These are phyloP conservation scores for Ondatra zibethicus DNA, from an alignment of 2,113 vertebrate genomes.

Conservation along the genomic window DNA sequence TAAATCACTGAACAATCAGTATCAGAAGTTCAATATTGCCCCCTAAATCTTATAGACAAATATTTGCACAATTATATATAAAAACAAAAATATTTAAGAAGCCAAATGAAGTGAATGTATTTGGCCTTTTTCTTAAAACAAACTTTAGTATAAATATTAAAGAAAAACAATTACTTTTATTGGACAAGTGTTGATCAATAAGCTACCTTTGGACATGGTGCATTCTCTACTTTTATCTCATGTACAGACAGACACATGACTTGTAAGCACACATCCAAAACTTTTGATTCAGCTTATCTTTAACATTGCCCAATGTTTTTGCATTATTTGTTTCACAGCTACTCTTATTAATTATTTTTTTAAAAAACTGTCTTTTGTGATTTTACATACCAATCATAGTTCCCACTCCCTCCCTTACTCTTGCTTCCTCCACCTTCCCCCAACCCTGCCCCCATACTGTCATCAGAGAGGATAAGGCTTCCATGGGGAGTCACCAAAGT, in stretches of 20 bases:
- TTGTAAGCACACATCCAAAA: background rate
- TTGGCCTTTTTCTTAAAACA: background rate
- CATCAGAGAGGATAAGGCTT: too few relatives aligned
- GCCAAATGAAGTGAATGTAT: background rate
- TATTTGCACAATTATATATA: background rate
- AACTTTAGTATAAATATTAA: background rate
- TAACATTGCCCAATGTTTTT: background rate
- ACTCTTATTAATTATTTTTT: background rate
- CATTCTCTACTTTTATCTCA: background rate
- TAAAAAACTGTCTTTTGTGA: too few relatives aligned
- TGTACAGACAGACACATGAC: accelerated
- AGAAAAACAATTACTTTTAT: background rate
- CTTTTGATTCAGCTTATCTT: background rate
- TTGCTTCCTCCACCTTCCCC: too few relatives aligned
- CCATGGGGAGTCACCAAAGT: too few relatives aligned
- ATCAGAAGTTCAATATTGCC: background rate
- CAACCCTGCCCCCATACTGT: too few relatives aligned
- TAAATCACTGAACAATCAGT: conserved; percentile 63
- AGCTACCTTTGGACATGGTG: background rate
- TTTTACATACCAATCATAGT: too few relatives aligned
- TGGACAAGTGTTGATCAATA: background rate
- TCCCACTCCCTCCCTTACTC: too few relatives aligned
- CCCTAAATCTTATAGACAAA: background rate
- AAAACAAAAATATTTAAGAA: background rate
- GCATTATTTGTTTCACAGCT: background rate